Conservation (phyloP, 2,888 invertebrate species). For the Ophion costatus region DNA sequence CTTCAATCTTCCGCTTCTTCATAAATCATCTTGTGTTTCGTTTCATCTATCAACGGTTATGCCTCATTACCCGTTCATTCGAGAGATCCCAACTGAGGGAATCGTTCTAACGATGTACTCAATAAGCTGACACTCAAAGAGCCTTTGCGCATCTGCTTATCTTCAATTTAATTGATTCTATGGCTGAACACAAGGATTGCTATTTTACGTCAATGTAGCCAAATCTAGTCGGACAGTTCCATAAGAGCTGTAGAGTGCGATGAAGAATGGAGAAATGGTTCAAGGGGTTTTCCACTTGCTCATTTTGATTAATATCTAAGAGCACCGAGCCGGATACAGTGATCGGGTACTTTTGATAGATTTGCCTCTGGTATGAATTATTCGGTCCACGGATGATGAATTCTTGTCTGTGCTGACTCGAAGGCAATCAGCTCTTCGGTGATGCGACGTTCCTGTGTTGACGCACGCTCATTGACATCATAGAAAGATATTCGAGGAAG, state of each 20-base stretch:
- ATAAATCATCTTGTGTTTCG: constrained; percentile 60
- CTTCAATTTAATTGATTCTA: not conserved
- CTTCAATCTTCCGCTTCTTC: constrained; percentile 25
- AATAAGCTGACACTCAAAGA: not conserved
- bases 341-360: not conserved
- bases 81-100: not conserved
- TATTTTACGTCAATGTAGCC: not conserved
- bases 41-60: constrained; percentile 48
- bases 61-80: not conserved
- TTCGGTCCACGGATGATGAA: not conserved
- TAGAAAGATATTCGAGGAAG: constrained; percentile 12
- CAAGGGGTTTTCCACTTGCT: not conserved
- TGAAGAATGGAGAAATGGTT: not conserved
- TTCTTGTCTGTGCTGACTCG: not conserved
- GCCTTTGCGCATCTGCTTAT: not conserved
- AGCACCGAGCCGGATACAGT: not conserved
- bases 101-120: not conserved
- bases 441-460: not conserved
- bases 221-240: not conserved
- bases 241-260: not conserved
- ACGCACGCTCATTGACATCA: constrained; percentile 10
- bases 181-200: not conserved
- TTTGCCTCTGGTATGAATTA: not conserved
- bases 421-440: not conserved
- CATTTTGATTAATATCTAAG: not conserved